Conservation (phyloP, 1,140 invertebrate species). For the Brachionus calyciflorus region DNA sequence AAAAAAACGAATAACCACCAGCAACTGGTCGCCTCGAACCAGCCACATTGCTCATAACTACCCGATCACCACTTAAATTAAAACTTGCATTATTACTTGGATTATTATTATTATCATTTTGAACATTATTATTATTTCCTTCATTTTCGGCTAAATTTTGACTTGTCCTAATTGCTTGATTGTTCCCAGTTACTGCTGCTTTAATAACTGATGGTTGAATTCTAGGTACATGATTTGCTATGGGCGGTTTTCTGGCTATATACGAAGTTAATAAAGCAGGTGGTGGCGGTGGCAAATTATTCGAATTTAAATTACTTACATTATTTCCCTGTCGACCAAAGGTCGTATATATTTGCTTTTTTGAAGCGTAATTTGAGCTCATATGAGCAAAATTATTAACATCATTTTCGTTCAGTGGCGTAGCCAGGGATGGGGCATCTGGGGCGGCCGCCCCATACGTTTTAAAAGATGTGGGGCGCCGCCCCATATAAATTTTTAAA, state of each 20-base stretch:
- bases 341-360: constrained; percentile 22
- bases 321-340: constrained; percentile 36
- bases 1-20: constrained; percentile 32
- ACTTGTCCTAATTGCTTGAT: constrained; percentile 13
- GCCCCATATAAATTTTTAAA: no score
- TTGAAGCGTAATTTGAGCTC: neutral
- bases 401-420: constrained; percentile 22
- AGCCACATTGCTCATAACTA: constrained; percentile 42
- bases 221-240: no score
- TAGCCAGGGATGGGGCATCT: no score
- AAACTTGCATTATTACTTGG: constrained; percentile 7
- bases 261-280: constrained; percentile 20
- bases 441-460: no score
- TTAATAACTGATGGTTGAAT: no score
- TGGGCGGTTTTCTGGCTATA: no score
- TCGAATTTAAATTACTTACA: neutral
- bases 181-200: no score
- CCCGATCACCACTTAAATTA: constrained; percentile 41
- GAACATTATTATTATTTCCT: neutral
- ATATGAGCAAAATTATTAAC: constrained; percentile 7
- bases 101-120: neutral
- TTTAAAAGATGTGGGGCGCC: no score
- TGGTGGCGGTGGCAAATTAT: constrained; percentile 15
- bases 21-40: constrained; percentile 25
- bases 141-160: constrained; percentile 16